Conservation (phyloP, 2,888 invertebrate genomes). For the Epinotia bilunana region DNA sequence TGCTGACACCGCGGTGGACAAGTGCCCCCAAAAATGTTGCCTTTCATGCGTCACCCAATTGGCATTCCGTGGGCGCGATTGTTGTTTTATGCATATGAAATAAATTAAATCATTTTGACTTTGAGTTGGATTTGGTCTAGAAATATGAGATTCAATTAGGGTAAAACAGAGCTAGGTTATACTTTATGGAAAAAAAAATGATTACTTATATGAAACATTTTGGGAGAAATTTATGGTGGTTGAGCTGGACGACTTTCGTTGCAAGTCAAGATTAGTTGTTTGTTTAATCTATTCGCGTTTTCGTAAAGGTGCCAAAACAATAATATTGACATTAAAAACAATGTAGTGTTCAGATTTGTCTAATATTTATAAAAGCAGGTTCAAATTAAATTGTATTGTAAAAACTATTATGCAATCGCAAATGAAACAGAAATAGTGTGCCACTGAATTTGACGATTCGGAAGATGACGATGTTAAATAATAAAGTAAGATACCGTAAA, state of each 20-base stretch:
- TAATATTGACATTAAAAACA: neutral
- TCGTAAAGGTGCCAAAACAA: neutral
- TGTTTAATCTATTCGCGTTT: neutral
- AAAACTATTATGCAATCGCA: neutral
- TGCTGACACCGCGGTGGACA: constrained; percentile 30
- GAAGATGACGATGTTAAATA: constrained; percentile 54
- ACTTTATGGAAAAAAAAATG: neutral
- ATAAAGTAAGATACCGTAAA: constrained; percentile 68
- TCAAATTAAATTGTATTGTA: neutral
- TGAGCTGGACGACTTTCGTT: neutral
- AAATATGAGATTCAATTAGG: neutral
- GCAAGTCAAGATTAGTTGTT: neutral
- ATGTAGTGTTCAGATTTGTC: neutral
- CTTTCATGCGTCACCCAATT: constrained; percentile 56
- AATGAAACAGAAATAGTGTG: constrained; percentile 35
- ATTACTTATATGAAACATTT: neutral
- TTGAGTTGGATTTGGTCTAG: neutral
- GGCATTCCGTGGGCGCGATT: constrained; percentile 48
- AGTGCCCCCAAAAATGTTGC: constrained; percentile 49
- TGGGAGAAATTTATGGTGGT: neutral
- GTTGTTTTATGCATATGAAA: constrained; percentile 24
- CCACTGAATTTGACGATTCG: constrained; percentile 45
- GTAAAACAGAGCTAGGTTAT: neutral
- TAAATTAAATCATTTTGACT: neutral
- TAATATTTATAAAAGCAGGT: neutral